Base-by-base conservation (phyloP, 2,113 vertebrate species). In the Gadus macrocephalus region DNA sequence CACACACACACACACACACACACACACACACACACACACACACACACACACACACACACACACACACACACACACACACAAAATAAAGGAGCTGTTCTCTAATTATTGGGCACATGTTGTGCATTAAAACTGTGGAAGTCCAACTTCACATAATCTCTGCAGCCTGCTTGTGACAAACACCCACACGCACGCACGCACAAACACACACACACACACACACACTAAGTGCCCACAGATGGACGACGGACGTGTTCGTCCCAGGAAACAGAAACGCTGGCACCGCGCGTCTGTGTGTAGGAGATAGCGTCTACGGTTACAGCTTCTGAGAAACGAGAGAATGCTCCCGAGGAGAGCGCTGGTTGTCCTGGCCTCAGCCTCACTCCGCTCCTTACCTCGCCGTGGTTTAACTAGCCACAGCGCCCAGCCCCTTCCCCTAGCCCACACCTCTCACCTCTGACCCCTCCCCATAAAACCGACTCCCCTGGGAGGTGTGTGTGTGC, bases 101-200 rank as follows among this genome's bases (percentile, higher is more conserved):
- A 90, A 90, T 90, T 86, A 88, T 81, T 83, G 82, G 76, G 82
- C 89, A 90, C 82, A 89, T 90, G 89, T 83, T 89, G 82, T 60
- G 67, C 86, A 89, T 88, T 89, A 87, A 83, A 86, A 79, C 75
- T 68, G 80, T 88, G 84, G 81, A 90, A 89, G 88, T 88, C 78
- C 78, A 78, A 88, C 86, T 85, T 87, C 83, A 88, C 85, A 86
- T 86, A 86, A 88, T 83, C 84, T 87, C 72, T 82, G 82, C 78
- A 76, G 82, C 76, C 84, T 70, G 70, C 69, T 72, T 82, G 81
- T 80, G 69, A 64, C 58, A 55, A 38, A 64, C 42, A 70, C 61
- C 56, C 61, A 63, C 25, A 71, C 16, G 25, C 25, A 25, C 25
- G 25, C 25, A 25, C 25, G 25, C 25, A 25, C 25, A 25, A 25